Percentiles rank a stretch among this genome's conserved stretches.
phyloP scores from a whole-genome alignment of 2,888 invertebrate genomes.

The Harpalus rubripes region DNA sequence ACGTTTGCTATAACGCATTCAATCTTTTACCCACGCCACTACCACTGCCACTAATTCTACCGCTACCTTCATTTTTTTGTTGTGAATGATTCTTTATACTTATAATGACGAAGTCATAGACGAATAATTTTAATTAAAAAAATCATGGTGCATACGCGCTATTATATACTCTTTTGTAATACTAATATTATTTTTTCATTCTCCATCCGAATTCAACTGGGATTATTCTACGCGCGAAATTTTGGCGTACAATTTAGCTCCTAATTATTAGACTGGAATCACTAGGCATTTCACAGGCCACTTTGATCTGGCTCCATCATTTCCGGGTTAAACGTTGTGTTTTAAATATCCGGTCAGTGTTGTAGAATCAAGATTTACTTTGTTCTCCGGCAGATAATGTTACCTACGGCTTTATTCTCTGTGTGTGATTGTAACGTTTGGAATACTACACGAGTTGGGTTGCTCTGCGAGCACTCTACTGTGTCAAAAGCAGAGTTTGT shows the following conservation, averaged over 20 bases:
- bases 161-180: too few species aligned
- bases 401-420: constrained; percentile 29
- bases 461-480: not conserved
- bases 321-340: constrained; percentile 20
- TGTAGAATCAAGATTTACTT: constrained; percentile 28
- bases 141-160: too few species aligned
- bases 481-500: not conserved
- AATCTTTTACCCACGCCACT: too few species aligned
- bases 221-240: not conserved
- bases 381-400: constrained; percentile 11
- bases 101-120: too few species aligned
- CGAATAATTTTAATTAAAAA: too few species aligned
- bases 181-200: too few species aligned
- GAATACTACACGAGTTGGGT: not conserved
- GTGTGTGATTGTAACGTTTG: constrained; percentile 4
- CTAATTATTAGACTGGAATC: not conserved
- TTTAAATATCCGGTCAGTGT: constrained; percentile 31
- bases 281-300: not conserved
- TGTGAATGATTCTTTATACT: too few species aligned
- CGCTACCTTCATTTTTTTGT: too few species aligned
- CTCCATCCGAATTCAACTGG: too few species aligned
- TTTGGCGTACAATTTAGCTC: not conserved
- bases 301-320: not conserved
- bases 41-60: too few species aligned
- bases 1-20: too few species aligned